A percentile compares a stretch with the other conserved stretches of the same genome.
phyloP scores from a whole-genome alignment of 30 jellyfish, hydroid and myxozoan genomes.

The Aurelia sp. region DNA sequence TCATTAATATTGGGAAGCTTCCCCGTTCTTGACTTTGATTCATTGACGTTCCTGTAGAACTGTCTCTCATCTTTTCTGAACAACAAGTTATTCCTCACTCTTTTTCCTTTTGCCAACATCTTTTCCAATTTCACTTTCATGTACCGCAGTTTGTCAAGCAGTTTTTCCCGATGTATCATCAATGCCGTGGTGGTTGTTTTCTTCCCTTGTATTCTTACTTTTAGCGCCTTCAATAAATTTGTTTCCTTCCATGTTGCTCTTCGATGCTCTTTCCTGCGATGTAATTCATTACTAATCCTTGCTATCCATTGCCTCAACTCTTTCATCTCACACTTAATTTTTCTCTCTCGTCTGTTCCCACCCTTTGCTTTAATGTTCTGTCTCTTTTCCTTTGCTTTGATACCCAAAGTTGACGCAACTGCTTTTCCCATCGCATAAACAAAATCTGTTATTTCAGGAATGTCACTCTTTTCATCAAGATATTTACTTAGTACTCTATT shows the following conservation, averaged over 20 bases:
- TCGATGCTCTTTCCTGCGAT: conserved; percentile 4
- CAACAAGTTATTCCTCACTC: conserved; percentile 8
- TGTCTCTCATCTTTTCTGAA: conserved; percentile 15
- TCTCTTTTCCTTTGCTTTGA: conserved; percentile 7
- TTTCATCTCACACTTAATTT: conserved; percentile 9
- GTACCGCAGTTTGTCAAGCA: conserved; percentile 18
- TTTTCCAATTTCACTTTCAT: background rate
- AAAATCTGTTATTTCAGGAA: conserved; percentile 8
- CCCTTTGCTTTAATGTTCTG: conserved; percentile 7
- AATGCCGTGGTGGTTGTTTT: background rate
- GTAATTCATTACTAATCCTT: conserved; percentile 14
- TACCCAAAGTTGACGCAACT: conserved; percentile 17
- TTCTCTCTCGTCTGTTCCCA: conserved; percentile 22
- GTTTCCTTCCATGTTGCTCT: conserved; percentile 27
- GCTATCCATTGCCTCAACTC: conserved; percentile 21
- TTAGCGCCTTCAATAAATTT: background rate
- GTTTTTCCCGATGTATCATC: background rate
- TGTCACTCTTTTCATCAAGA: conserved; percentile 9
- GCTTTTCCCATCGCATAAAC: conserved; percentile 14
- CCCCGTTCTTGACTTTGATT: conserved; percentile 15
- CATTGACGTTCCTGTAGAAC: conserved; percentile 23
- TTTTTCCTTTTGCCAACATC: conserved; percentile 10
- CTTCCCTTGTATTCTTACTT: background rate
- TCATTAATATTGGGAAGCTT: background rate
- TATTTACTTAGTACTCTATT: conserved; percentile 3